Base-by-base conservation (phyloP, 2,113 vertebrate genomes). In the Bubo scandiacus region DNA sequence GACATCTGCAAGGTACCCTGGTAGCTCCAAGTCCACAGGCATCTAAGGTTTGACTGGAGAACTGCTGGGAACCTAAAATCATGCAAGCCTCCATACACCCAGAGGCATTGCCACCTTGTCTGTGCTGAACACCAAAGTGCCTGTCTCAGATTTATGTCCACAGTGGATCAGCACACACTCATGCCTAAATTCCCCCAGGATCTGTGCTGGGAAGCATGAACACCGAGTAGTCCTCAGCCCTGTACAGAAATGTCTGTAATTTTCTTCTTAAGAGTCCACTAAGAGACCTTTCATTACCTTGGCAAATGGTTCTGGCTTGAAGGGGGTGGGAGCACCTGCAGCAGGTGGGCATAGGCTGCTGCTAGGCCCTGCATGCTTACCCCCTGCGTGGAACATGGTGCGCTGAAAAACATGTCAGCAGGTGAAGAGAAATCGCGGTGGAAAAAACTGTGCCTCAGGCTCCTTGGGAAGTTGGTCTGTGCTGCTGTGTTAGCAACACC, bases 271-370 rank as follows among this genome's bases (percentile, higher is more conserved):
- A 40, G 17, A 22, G 49, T 11, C 40, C 20, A 10, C 23, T n/a
- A 22, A 55, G 54, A 52, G 57, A 38, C 18, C 7, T 82, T 82
- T 52, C 2, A 1, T 47, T 54, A 57, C n/a, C 34, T 38, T 54
- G 66, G 45, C 15, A 6, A 38, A 62, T 32, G 22, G 12, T 38
- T 82, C 45, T 49, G 34, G 13, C 40, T 65, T 18, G 36, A 88
- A 87, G 34, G 7, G 23, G 9, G 3, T 58, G 40, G 47, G 29
- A 77, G 40, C 30, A 55, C 17, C 25, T 43, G 49, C 34, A 86
- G 40, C 0, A 0, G 13, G n/a, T 81, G 34, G 12, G 51, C 0
- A 1, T 22, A 32, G 38, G 30, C 32, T 42, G 51, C 38, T 70
- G 30, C 67, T 52, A 8, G 54, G 32, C 8, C 13, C 13, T 30